Evolutionary conservation across 1,140 invertebrate species (phyloP).

Genomic region (Epicauta chinensis): DNA sequence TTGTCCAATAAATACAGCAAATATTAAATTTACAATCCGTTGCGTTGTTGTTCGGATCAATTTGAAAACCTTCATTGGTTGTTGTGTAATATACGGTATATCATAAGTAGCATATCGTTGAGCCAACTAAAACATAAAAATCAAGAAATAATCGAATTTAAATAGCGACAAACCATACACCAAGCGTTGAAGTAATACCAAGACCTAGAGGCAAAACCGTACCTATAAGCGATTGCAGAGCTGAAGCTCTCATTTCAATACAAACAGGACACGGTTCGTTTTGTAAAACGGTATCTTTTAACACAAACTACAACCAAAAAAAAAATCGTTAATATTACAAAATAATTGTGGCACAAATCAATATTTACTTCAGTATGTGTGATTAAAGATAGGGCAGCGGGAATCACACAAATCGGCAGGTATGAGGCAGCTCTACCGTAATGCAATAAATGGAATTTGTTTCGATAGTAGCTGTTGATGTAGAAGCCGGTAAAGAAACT

Average conservation of each 20-base stretch:
- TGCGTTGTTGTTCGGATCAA: constrained; percentile 40
- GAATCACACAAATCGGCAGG: constrained; percentile 43
- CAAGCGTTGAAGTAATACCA: constrained; percentile 37
- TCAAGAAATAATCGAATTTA: background rate
- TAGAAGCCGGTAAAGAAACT: constrained; percentile 36
- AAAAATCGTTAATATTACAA: background rate
- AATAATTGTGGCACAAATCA: background rate
- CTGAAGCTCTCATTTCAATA: constrained; percentile 40
- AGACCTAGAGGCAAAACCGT: constrained; percentile 40
- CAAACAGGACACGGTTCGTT: constrained; percentile 40
- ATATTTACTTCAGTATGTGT: constrained; percentile 39
- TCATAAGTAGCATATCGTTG: constrained; percentile 44
- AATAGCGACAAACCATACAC: constrained; percentile 37
- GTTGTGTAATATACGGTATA: constrained; percentile 43
- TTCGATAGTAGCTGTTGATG: constrained; percentile 43
- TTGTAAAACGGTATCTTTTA: constrained; percentile 39
- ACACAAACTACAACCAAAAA: constrained; percentile 40
- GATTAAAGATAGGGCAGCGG: constrained; percentile 40
- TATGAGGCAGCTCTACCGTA: constrained; percentile 42
- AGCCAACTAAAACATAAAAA: constrained; percentile 40
- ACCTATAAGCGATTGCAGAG: constrained; percentile 39
- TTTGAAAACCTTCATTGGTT: constrained; percentile 41
- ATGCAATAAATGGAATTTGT: constrained; percentile 37
- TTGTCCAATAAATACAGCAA: constrained; percentile 40
- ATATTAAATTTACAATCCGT: constrained; percentile 39